phyloP scores from a whole-genome alignment of 2,888 invertebrate species.

The Andricus curvator region DNA sequence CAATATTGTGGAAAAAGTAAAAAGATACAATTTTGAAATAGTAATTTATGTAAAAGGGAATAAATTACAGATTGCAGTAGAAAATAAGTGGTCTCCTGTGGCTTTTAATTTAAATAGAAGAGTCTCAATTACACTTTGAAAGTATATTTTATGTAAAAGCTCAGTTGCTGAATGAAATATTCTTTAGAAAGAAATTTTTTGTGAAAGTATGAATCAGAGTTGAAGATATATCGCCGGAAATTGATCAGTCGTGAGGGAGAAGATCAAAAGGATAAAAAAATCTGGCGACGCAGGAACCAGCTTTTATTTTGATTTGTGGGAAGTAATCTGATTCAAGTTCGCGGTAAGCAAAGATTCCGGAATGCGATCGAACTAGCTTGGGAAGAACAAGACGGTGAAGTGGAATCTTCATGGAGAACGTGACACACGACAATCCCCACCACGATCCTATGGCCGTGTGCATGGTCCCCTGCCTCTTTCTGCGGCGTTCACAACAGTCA shows the following conservation, averaged over 20 bases:
- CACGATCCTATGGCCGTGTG: conserved; percentile 52
- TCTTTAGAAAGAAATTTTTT: background rate
- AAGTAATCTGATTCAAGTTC: conserved; percentile 55
- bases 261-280: conserved; percentile 4
- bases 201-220: background rate
- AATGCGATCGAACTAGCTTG: conserved; percentile 55
- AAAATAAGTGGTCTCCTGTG: background rate
- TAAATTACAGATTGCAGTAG: background rate
- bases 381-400: conserved; percentile 39
- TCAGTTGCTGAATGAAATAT: background rate
- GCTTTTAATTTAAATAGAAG: background rate
- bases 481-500: background rate
- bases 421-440: conserved; percentile 67
- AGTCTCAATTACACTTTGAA: background rate
- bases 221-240: conserved; percentile 3
- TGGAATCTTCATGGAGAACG: conserved; percentile 47
- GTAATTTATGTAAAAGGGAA: background rate
- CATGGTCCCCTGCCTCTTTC: conserved; percentile 57
- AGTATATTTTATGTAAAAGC: background rate
- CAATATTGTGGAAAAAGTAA: too few relatives aligned
- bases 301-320: conserved; percentile 48
- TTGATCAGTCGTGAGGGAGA: background rate
- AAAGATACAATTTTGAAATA: too few relatives aligned
- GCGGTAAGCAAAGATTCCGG: conserved; percentile 59
- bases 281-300: conserved; percentile 6